A percentile compares a stretch with the other conserved stretches of the same genome.
Evolutionary conservation across 2,888 invertebrate species (phyloP).

Genomic region (Lycia hirtaria): DNA sequence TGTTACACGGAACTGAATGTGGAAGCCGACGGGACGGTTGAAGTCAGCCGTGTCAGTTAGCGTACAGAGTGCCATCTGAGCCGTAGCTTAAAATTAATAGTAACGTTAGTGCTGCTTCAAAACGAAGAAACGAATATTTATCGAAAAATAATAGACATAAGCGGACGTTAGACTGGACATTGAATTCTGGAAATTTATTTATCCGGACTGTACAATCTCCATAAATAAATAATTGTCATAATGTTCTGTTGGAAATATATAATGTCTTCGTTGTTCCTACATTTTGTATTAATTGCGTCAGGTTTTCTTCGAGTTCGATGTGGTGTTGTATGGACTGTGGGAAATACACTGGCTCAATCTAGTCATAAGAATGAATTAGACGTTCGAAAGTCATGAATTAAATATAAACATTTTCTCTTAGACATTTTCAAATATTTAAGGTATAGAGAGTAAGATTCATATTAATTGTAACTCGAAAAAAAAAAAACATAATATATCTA

Average conservation of each 20-base stretch:
- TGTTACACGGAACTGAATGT: constrained; percentile 35
- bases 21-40: constrained; percentile 46
- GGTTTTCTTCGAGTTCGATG: constrained; percentile 72
- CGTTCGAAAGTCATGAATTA: constrained; percentile 75
- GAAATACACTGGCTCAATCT: constrained; percentile 83
- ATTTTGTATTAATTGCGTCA: constrained; percentile 80
- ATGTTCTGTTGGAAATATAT: constrained; percentile 59
- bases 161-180: constrained; percentile 63
- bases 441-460: constrained; percentile 63
- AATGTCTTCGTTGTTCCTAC: constrained; percentile 78
- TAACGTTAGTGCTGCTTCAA: constrained; percentile 74
- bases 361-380: constrained; percentile 84
- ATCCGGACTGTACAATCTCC: constrained; percentile 29
- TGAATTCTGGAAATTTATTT: constrained; percentile 32
- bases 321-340: constrained; percentile 64
- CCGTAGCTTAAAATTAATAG: constrained; percentile 79
- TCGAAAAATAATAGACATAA: constrained; percentile 78
- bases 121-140: constrained; percentile 81
- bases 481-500: constrained; percentile 56
- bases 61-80: constrained; percentile 80
- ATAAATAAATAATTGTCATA: constrained; percentile 35
- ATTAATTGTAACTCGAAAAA: constrained; percentile 51
- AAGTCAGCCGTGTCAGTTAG: constrained; percentile 69
- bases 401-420: constrained; percentile 66
- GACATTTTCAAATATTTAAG: constrained; percentile 72